phyloP scores from a whole-genome alignment of 1,140 invertebrate genomes.

The Armadillidium nasatum region DNA sequence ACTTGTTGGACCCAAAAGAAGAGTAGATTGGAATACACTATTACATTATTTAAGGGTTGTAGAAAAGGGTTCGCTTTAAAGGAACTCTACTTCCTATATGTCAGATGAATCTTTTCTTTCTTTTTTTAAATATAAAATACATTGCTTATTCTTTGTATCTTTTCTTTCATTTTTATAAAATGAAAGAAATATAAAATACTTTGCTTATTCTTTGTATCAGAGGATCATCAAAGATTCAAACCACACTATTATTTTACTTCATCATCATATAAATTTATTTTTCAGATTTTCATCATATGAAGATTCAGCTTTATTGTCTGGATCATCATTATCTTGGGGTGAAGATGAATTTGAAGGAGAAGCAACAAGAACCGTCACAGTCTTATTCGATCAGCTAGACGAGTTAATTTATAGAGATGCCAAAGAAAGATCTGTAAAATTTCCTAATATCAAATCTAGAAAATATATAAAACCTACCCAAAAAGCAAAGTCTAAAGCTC shows the following conservation, averaged over 20 bases:
- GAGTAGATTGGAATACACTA: too few species aligned
- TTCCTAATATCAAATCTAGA: not conserved
- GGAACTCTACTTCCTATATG: too few species aligned
- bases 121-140: not conserved
- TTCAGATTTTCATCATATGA: not conserved
- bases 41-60: too few species aligned
- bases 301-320: slow-evolving; percentile 18
- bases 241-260: not conserved
- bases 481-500: too few species aligned
- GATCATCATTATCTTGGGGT: slow-evolving; percentile 43
- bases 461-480: too few species aligned
- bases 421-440: not conserved
- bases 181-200: not conserved
- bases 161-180: not conserved
- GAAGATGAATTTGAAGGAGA: slow-evolving; percentile 45
- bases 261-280: not conserved
- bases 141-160: not conserved
- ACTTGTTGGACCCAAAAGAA: too few species aligned
- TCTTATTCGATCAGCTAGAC: slow-evolving; percentile 41
- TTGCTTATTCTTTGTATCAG: not conserved
- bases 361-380: slow-evolving; percentile 39
- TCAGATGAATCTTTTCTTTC: too few species aligned
- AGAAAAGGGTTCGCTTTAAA: too few species aligned
- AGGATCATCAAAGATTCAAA: not conserved
- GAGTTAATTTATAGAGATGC: slow-evolving; percentile 34